These are phyloP conservation scores for Brenthis hecate DNA, from an alignment of 2,888 invertebrate genomes.

Conservation along the genomic window DNA sequence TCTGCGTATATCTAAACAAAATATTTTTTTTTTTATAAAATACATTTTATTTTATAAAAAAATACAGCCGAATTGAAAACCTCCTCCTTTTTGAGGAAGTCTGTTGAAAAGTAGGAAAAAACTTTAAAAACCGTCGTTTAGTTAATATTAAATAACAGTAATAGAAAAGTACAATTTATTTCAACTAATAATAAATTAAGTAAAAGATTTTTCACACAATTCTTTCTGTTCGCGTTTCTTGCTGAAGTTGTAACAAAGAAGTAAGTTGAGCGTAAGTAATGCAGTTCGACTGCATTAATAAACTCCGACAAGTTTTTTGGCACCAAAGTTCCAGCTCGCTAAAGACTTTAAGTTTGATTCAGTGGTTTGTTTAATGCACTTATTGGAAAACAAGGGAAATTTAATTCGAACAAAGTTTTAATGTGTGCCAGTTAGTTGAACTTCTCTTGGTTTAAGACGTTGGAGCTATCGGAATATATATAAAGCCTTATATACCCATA, in stretches of 20 bases:
- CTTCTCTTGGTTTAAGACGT: slow-evolving; percentile 8
- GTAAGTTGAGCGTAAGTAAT: slow-evolving; percentile 62
- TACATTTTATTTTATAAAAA: too few relatives aligned
- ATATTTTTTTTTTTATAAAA: too few relatives aligned
- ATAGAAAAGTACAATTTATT: background rate
- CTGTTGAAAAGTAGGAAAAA: too few relatives aligned
- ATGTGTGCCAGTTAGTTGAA: slow-evolving; percentile 24
- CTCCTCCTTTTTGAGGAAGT: too few relatives aligned
- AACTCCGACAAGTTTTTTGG: slow-evolving; percentile 70
- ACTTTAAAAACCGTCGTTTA: too few relatives aligned
- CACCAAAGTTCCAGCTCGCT: slow-evolving; percentile 53
- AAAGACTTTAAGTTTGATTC: slow-evolving; percentile 48
- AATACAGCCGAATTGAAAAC: too few relatives aligned
- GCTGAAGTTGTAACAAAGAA: slow-evolving; percentile 54
- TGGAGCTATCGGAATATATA: background rate
- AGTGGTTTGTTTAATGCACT: slow-evolving; percentile 43
- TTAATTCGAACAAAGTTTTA: slow-evolving; percentile 32
- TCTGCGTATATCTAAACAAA: too few relatives aligned
- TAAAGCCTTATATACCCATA: background rate
- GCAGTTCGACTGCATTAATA: slow-evolving; percentile 68
- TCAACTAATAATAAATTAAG: background rate
- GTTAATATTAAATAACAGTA: background rate
- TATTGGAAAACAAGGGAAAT: slow-evolving; percentile 44
- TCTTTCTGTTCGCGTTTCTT: slow-evolving; percentile 20
- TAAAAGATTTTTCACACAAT: slow-evolving; percentile 20